These are phyloP conservation scores for Eurystomus gularis DNA, from an alignment of 2,113 vertebrate genomes.

Conservation along the genomic window DNA sequence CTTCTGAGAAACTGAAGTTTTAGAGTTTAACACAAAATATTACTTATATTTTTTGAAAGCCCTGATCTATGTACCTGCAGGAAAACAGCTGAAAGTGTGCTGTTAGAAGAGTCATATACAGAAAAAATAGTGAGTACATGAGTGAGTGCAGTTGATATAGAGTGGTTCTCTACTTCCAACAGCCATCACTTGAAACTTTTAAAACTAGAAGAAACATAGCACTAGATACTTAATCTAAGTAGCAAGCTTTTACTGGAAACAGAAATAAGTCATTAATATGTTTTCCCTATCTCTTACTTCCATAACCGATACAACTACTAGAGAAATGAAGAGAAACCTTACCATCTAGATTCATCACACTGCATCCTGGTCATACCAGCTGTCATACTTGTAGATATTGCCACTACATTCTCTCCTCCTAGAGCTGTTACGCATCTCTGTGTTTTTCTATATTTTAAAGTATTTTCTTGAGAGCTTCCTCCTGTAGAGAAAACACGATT, in stretches of 20 bases:
- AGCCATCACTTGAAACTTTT: neutral
- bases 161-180: neutral
- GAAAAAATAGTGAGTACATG: neutral
- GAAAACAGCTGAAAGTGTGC: neutral
- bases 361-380: neutral
- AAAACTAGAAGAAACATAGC: neutral
- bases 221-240: neutral
- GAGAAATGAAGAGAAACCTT: neutral
- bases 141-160: neutral
- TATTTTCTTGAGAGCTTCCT: neutral
- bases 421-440: neutral
- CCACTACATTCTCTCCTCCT: neutral
- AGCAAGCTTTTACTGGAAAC: neutral
- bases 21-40: neutral
- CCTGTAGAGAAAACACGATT: neutral
- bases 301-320: neutral
- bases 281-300: neutral
- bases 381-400: neutral
- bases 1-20: neutral
- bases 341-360: neutral
- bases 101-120: neutral
- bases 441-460: neutral
- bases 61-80: neutral
- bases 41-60: neutral
- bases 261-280: neutral